These are phyloP conservation scores for Eudyptes chrysolophus DNA, from an alignment of 2,113 vertebrate species.

Conservation along the genomic window DNA sequence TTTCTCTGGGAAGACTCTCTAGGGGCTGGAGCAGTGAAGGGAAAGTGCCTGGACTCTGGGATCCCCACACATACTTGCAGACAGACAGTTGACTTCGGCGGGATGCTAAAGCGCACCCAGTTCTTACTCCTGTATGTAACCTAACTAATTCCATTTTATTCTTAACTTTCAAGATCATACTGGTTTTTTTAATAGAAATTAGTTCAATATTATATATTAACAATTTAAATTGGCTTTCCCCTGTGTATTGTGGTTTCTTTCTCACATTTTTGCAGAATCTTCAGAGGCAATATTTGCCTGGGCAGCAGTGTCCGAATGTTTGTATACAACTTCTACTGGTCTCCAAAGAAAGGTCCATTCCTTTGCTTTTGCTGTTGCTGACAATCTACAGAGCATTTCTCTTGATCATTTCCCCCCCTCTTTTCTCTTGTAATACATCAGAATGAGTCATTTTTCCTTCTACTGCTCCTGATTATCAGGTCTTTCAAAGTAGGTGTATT, in stretches of 20 bases:
- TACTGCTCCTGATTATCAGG: neutral
- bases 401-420: accelerated
- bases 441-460: neutral
- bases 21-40: neutral
- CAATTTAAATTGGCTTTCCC: neutral
- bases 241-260: neutral
- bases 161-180: neutral
- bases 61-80: neutral
- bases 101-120: neutral
- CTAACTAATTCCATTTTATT: neutral
- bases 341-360: neutral
- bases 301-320: neutral
- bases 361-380: neutral
- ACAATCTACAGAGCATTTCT: neutral
- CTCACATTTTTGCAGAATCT: neutral
- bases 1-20: neutral
- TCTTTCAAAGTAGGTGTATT: neutral
- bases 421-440: neutral
- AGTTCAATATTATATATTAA: neutral
- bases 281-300: neutral
- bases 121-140: neutral
- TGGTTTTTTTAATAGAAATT: neutral
- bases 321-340: neutral
- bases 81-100: neutral
- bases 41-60: neutral